Evolutionary conservation across 1,140 invertebrate species (phyloP).

Genomic region (Neodiprion lecontei): DNA sequence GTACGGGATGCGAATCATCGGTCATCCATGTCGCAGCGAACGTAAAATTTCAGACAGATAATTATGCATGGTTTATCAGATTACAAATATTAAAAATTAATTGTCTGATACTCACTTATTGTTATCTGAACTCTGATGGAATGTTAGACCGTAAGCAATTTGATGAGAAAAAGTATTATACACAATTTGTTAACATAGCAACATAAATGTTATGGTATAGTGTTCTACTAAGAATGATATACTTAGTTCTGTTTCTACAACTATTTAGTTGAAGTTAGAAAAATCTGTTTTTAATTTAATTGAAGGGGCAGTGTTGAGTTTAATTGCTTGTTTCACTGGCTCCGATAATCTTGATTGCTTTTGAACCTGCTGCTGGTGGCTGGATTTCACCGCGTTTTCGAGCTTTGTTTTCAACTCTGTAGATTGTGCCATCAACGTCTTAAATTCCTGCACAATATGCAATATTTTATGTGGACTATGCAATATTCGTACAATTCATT

Average conservation of each 20-base stretch:
- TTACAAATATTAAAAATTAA: no score
- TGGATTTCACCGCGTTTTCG: conserved; percentile 84
- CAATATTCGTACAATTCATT: not conserved
- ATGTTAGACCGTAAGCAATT: not conserved
- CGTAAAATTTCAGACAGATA: no score
- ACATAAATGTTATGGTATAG: not conserved
- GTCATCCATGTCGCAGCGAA: no score
- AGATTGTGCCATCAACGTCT: conserved; percentile 84
- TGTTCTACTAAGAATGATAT: not conserved
- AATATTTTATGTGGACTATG: conserved; percentile 9
- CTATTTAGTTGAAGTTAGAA: conserved; percentile 81
- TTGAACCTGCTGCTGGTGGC: conserved; percentile 68
- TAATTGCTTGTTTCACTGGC: conserved; percentile 64
- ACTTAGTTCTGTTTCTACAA: not conserved
- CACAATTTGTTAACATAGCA: not conserved
- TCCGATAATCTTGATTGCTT: conserved; percentile 54
- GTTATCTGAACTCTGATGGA: no score
- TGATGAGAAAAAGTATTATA: not conserved
- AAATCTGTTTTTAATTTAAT: conserved; percentile 97
- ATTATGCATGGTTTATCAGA: no score
- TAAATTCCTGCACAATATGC: conserved; percentile 78
- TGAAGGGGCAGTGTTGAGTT: conserved; percentile 70
- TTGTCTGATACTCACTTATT: no score
- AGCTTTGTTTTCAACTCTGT: conserved; percentile 80
- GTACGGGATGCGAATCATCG: no score